phyloP scores from a whole-genome alignment of 2,113 vertebrate genomes.

The Petromus typicus region DNA sequence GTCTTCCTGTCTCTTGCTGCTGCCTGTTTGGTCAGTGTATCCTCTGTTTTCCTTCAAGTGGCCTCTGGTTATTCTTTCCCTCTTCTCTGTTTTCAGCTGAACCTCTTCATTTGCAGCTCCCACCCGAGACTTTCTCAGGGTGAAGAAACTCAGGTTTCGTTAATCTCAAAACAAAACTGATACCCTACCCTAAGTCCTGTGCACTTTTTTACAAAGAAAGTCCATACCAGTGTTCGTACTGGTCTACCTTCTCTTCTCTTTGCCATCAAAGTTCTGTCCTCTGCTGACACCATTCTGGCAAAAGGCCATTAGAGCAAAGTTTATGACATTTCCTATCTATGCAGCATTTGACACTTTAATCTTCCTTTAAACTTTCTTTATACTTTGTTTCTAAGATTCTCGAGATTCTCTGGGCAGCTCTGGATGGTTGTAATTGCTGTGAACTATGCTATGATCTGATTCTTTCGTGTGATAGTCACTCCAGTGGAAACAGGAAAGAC shows the following conservation, averaged over 20 bases:
- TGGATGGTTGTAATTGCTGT: not conserved
- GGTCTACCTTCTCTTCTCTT: not conserved
- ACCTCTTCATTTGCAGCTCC: not conserved
- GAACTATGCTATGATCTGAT: not conserved
- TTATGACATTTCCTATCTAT: not conserved
- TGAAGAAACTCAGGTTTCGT: slow-evolving; percentile 20
- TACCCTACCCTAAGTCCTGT: not conserved
- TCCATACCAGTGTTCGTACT: not conserved
- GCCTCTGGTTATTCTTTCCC: not conserved
- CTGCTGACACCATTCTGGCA: not conserved
- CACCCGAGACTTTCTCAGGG: not conserved
- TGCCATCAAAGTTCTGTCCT: not conserved
- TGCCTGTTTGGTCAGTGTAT: not conserved
- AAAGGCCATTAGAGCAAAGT: not conserved
- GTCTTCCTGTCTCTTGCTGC: not conserved
- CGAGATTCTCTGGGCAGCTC: not conserved
- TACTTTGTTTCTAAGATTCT: not conserved
- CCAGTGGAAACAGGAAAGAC: not conserved
- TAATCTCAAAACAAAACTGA: not conserved
- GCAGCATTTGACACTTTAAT: not conserved
- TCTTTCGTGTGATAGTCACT: not conserved
- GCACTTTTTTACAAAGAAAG: not conserved
- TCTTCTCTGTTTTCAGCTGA: not conserved
- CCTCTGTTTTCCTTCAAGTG: not conserved
- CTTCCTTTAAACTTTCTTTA: not conserved